These are phyloP conservation scores for Melitaea athalia DNA, from an alignment of 2,888 invertebrate genomes.

Conservation along the genomic window DNA sequence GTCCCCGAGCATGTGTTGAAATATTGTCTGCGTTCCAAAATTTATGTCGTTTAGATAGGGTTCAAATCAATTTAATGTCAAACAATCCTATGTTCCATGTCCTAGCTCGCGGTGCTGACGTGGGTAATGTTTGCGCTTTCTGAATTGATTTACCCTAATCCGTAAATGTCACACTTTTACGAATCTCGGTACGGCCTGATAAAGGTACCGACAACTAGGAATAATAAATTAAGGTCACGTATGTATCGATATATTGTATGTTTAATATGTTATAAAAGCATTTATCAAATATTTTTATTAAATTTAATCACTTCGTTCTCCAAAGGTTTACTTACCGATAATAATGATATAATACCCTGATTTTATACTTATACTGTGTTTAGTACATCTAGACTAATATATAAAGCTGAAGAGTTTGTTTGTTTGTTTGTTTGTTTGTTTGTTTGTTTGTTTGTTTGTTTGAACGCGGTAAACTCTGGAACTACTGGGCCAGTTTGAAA, in stretches of 20 bases:
- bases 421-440: too few relatives aligned
- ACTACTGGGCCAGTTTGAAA: too few relatives aligned
- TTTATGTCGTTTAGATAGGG: constrained; percentile 65
- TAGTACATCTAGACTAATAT: too few relatives aligned
- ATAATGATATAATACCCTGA: too few relatives aligned
- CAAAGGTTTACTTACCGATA: neutral
- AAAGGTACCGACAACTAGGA: constrained; percentile 28
- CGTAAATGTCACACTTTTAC: constrained; percentile 70
- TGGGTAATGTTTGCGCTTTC: constrained; percentile 68
- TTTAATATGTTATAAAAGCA: neutral
- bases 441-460: too few relatives aligned
- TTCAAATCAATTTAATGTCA: constrained; percentile 67
- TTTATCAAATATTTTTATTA: neutral
- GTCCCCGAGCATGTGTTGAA: constrained; percentile 51
- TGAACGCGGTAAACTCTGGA: too few relatives aligned
- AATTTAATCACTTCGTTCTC: neutral
- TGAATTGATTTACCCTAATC: constrained; percentile 77
- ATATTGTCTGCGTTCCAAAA: constrained; percentile 57
- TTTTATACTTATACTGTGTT: too few relatives aligned
- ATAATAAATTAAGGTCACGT: constrained; percentile 20
- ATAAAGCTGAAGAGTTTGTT: too few relatives aligned
- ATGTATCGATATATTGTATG: constrained; percentile 3
- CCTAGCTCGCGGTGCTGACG: constrained; percentile 56
- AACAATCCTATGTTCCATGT: constrained; percentile 57
- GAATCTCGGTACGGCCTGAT: constrained; percentile 45